Evolutionary conservation across 2,888 invertebrate genomes (phyloP), one percentile per base, ranked within the genome.

Genomic region (Eudasyphora cyanicolor): DNA sequence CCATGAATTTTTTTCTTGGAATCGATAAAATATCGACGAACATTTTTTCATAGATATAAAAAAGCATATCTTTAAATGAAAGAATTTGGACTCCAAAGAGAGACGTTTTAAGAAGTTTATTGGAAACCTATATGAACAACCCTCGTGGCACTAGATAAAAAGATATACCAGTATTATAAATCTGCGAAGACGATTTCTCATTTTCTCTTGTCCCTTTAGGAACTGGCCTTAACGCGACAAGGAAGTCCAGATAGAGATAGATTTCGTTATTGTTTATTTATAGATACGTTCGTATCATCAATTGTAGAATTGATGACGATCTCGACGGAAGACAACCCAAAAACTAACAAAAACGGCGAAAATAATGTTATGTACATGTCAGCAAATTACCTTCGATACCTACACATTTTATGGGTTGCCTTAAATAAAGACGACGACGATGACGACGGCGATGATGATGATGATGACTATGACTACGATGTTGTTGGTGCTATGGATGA

Each of bases 361-460:
- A 78, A 75, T 81, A 81, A 84, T 84, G 81, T 81, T 81, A 78
- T 84, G 54, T 76, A 79, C 78, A 84, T 81, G 84, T 84, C 84
- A 84, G 81, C 84, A 84, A 84, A 84, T 84, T 84, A 78, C 84
- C 84, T 81, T 84, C 84, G 78, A 84, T 81, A 84, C 84, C 84
- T 85, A 85, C 84, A 85, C 82, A 82, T 67, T 84, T 84, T 85
- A 82, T 51, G 51, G 7, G 32, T 82, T 82, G 38, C 84, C 75
- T 57, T 62, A 14, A 71, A 76, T 73, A 77, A 60, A 69, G 74
- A 45, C 75, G 60, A 74, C 49, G 57, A 60, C 32, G 62, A 21
- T 75, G 35, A 27, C 27, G 57, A 57, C 27, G 27, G 27, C 32
- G 62, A n/a, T 17, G 21, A n/a, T 60, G 77, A 78, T 77, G 57